These are phyloP conservation scores for Bolinopsis microptera DNA, from an alignment of 37 sponge, comb jelly and placozoan species.

Conservation along the genomic window DNA sequence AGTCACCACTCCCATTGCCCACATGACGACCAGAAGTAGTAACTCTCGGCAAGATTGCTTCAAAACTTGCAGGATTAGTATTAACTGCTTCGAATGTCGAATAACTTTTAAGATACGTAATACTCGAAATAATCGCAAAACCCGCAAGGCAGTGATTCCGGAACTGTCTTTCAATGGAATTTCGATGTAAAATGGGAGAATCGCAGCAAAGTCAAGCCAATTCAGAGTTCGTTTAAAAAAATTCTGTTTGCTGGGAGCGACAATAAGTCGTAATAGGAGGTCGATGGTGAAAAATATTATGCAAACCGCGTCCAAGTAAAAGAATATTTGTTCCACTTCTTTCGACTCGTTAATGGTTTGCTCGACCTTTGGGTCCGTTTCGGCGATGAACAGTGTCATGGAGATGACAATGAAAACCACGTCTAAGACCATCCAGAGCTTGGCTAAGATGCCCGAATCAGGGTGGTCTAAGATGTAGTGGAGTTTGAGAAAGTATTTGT, in stretches of 20 bases:
- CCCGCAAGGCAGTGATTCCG: constrained; percentile 56
- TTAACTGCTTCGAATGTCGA: constrained; percentile 60
- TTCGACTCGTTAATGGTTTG: constrained; percentile 10
- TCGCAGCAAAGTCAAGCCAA: constrained; percentile 63
- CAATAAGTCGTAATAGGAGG: constrained; percentile 49
- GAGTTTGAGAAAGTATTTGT: constrained; percentile 37
- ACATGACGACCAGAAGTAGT: constrained; percentile 57
- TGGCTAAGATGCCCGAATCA: constrained; percentile 8
- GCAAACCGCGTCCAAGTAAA: constrained; percentile 59
- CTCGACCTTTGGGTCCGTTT: constrained; percentile 56
- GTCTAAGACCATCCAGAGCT: constrained; percentile 56
- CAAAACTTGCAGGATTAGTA: constrained; percentile 56
- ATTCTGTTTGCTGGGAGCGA: constrained; percentile 24
- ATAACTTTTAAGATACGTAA: constrained; percentile 48
- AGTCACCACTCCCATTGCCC: constrained; percentile 62
- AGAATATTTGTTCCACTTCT: constrained; percentile 4
- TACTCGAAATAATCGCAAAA: constrained; percentile 34
- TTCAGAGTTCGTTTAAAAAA: constrained; percentile 65
- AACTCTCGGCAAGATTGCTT: constrained; percentile 60
- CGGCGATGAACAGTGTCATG: constrained; percentile 65
- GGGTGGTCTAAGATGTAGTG: constrained; percentile 60
- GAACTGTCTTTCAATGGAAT: constrained; percentile 58
- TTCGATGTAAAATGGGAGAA: constrained; percentile 63
- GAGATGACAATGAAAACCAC: constrained; percentile 57
- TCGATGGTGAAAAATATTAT: constrained; percentile 62